phyloP scores from a whole-genome alignment of 1,140 invertebrate genomes.

The Diprion similis region DNA sequence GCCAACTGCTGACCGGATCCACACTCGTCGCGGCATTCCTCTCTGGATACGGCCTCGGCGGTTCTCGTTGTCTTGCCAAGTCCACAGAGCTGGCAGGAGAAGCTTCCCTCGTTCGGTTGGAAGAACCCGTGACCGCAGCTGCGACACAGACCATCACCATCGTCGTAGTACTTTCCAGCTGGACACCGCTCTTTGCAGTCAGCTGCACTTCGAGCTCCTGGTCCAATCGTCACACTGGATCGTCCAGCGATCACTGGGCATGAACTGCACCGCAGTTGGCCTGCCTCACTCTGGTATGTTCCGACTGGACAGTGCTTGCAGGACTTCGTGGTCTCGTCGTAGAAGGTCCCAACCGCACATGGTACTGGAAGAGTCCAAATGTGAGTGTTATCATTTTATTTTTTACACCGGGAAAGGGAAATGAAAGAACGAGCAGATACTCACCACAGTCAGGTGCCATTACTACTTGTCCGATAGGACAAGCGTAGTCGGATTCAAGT shows the following conservation, averaged over 20 bases:
- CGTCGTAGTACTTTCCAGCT: slow-evolving; percentile 91
- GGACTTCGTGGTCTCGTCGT: slow-evolving; percentile 74
- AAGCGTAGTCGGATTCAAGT: slow-evolving; percentile 90
- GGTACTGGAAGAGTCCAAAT: slow-evolving; percentile 73
- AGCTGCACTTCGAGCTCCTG: slow-evolving; percentile 83
- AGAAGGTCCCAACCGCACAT: slow-evolving; percentile 92
- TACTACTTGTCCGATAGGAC: slow-evolving; percentile 90
- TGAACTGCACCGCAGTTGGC: slow-evolving; percentile 84
- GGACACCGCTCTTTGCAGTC: slow-evolving; percentile 95
- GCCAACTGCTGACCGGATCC: slow-evolving; percentile 88
- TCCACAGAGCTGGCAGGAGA: slow-evolving; percentile 88
- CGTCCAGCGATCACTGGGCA: slow-evolving; percentile 89
- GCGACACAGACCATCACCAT: slow-evolving; percentile 81
- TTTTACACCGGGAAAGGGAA: background rate
- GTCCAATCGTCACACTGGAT: slow-evolving; percentile 83
- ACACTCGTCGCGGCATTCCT: slow-evolving; percentile 91
- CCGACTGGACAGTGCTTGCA: slow-evolving; percentile 89
- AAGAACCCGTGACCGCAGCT: slow-evolving; percentile 95
- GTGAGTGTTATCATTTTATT: slow-evolving; percentile 16
- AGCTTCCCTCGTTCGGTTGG: slow-evolving; percentile 90
- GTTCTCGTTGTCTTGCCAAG: slow-evolving; percentile 93
- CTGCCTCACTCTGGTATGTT: slow-evolving; percentile 93
- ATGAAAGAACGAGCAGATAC: slow-evolving; percentile 30
- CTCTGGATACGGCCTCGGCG: slow-evolving; percentile 85
- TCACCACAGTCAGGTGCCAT: slow-evolving; percentile 90